phyloP scores from a whole-genome alignment of 2,888 invertebrate species.

The Tetropium fuscum region DNA sequence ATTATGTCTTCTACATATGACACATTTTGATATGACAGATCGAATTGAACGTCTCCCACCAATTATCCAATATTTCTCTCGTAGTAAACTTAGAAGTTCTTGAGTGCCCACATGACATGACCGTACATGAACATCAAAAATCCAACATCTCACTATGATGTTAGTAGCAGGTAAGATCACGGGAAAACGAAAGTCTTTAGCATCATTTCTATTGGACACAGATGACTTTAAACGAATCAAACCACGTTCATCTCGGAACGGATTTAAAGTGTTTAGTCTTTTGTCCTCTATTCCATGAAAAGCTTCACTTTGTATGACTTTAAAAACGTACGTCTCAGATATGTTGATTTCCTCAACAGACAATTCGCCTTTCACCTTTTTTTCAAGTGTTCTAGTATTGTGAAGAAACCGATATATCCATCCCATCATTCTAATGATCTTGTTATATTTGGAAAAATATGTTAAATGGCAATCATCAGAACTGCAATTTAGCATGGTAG shows the following conservation, averaged over 20 bases:
- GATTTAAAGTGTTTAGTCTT: too few relatives aligned
- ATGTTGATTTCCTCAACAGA: background rate
- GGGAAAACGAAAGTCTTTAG: constrained; percentile 25
- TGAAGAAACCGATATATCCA: constrained; percentile 6
- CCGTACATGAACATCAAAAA: constrained; percentile 22
- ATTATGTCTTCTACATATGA: constrained; percentile 7
- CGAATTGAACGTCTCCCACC: constrained; percentile 37
- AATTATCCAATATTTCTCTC: constrained; percentile 46
- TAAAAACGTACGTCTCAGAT: background rate
- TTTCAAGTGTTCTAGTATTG: background rate
- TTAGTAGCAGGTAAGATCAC: constrained; percentile 30
- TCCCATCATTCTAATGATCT: background rate
- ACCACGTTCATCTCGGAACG: constrained; percentile 4
- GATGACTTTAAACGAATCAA: constrained; percentile 1
- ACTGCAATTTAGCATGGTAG: constrained; percentile 6
- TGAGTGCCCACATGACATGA: constrained; percentile 37
- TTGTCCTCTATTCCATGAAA: constrained; percentile 1
- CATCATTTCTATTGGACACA: constrained; percentile 21
- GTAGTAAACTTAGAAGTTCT: constrained; percentile 36
- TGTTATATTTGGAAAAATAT: constrained; percentile 27
- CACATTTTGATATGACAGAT: constrained; percentile 26
- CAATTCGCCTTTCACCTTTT: background rate
- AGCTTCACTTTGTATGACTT: background rate
- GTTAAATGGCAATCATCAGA: constrained; percentile 31
- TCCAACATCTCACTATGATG: constrained; percentile 9